These are phyloP conservation scores for Australoheros facetus DNA, from an alignment of 2,797 vertebrate genomes.

Conservation along the genomic window DNA sequence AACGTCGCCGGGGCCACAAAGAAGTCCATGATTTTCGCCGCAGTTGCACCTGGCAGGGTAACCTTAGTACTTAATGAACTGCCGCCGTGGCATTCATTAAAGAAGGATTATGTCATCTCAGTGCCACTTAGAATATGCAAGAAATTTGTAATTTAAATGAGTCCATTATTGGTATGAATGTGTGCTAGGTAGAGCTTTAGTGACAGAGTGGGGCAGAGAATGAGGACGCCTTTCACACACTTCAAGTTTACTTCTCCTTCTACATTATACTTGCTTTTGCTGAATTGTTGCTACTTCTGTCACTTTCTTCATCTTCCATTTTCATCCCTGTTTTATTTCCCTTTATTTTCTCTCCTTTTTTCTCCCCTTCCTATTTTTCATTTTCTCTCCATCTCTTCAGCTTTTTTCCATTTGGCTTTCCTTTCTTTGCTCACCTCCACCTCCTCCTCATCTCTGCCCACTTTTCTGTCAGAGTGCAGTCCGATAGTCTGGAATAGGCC, in stretches of 20 bases:
- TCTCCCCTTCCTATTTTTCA: not conserved
- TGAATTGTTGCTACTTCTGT: not conserved
- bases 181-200: slow-evolving; percentile 19
- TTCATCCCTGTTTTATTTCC: not conserved
- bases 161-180: slow-evolving; percentile 66
- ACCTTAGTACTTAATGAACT: slow-evolving; percentile 78
- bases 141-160: slow-evolving; percentile 73
- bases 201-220: not conserved
- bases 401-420: slow-evolving; percentile 3
- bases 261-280: not conserved
- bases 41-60: slow-evolving; percentile 40
- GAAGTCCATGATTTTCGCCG: slow-evolving; percentile 47
- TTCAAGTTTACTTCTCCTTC: not conserved
- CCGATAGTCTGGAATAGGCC: slow-evolving; percentile 43
- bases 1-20: slow-evolving; percentile 47
- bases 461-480: slow-evolving; percentile 46
- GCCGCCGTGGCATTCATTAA: slow-evolving; percentile 77
- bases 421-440: not conserved
- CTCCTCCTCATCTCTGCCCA: slow-evolving; percentile 10
- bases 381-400: not conserved
- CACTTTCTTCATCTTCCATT: not conserved
- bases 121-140: slow-evolving; percentile 69
- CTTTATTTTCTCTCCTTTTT: not conserved
- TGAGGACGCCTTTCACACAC: not conserved
- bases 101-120: slow-evolving; percentile 71